These are phyloP conservation scores for Halocynthia aurantium DNA, from an alignment of 23 tunicate genomes.

Conservation along the genomic window DNA sequence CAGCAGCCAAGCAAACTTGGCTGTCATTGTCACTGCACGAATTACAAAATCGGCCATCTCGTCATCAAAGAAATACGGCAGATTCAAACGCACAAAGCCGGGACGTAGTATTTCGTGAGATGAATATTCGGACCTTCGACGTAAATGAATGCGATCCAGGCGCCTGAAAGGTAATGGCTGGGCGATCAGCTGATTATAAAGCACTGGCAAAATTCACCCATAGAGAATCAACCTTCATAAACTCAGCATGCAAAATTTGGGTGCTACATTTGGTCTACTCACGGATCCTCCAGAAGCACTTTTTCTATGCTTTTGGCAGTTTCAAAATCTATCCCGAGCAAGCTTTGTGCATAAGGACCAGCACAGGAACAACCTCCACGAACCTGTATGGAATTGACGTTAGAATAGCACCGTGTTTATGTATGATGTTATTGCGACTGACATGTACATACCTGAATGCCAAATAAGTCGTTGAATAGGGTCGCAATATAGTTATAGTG, in stretches of 20 bases:
- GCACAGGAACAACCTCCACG: conserved; percentile 56
- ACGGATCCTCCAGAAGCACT: conserved; percentile 20
- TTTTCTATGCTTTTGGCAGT: not conserved
- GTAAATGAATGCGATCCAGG: conserved; percentile 85
- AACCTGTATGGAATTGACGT: not conserved
- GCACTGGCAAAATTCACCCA: no score
- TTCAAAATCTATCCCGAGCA: conserved; percentile 28
- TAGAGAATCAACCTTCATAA: no score
- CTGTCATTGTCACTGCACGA: conserved; percentile 22
- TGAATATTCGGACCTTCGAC: conserved; percentile 76
- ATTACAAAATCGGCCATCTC: conserved; percentile 21
- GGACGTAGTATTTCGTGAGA: conserved; percentile 33
- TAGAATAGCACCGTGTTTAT: no score
- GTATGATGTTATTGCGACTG: no score
- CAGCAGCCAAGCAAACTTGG: conserved; percentile 28
- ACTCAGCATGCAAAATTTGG: no score
- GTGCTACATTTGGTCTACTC: not conserved
- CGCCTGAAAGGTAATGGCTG: conserved; percentile 9
- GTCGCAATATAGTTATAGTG: conserved; percentile 43
- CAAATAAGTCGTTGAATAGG: conserved; percentile 37
- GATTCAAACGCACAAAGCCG: conserved; percentile 28
- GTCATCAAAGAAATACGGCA: conserved; percentile 35
- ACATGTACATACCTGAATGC: conserved; percentile 13
- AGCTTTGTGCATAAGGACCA: conserved; percentile 45
- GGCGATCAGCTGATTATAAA: no score